phyloP scores from a whole-genome alignment of 2,113 vertebrate genomes.

The Apistogramma diplotaenia region DNA sequence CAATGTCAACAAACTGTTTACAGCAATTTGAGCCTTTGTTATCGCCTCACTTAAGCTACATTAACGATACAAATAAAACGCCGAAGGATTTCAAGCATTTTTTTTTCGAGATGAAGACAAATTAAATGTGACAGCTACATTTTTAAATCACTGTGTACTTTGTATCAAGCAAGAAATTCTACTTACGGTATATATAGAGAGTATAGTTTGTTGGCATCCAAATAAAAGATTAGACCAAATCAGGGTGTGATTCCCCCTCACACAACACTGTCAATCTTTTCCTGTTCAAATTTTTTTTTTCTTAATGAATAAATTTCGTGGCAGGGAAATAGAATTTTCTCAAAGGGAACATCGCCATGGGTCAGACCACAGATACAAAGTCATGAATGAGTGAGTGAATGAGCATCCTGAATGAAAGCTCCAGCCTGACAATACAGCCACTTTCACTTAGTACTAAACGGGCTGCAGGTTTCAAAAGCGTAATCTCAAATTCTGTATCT shows the following conservation, averaged over 20 bases:
- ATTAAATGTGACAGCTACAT: background rate
- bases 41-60: background rate
- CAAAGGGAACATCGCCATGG: background rate
- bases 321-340: background rate
- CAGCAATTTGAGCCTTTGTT: slow-evolving; percentile 11
- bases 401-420: slow-evolving; percentile 27
- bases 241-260: background rate
- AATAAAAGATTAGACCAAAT: background rate
- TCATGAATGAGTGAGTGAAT: slow-evolving; percentile 12
- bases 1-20: slow-evolving; percentile 33
- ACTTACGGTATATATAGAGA: background rate
- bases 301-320: background rate
- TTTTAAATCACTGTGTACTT: background rate
- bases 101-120: background rate
- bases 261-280: background rate
- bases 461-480: background rate
- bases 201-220: background rate
- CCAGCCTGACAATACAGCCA: background rate
- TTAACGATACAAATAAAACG: background rate
- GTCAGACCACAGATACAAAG: slow-evolving; percentile 1
- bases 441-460: background rate
- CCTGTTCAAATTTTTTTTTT: background rate
- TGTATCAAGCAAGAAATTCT: background rate
- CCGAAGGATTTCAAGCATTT: background rate
- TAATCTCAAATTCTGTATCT: slow-evolving; percentile 7